These are phyloP conservation scores for Cryptoleucopteryx plumbea DNA, from an alignment of 2,113 vertebrate species.

Conservation along the genomic window DNA sequence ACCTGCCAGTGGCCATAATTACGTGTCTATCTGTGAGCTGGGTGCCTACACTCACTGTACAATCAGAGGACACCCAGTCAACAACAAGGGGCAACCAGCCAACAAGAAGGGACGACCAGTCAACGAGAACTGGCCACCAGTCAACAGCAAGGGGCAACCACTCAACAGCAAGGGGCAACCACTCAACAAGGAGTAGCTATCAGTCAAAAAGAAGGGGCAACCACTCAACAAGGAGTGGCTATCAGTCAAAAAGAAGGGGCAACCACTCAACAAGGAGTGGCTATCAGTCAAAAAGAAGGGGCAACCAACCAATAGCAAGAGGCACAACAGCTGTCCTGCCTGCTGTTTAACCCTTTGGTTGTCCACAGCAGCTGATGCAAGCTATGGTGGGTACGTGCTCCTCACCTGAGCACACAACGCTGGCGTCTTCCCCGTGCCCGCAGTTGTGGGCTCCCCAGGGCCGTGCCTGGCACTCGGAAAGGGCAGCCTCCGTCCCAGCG, in stretches of 20 bases:
- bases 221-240: not conserved
- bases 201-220: not conserved
- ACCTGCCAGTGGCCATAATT: not conserved
- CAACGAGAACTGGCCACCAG: not conserved
- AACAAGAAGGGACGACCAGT: not conserved
- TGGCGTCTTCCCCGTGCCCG: conserved; percentile 59
- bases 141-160: not conserved
- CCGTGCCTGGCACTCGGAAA: conserved; percentile 2
- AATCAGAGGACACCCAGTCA: not conserved
- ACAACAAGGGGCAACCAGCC: not conserved
- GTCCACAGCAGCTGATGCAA: not conserved
- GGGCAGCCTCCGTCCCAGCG: not conserved
- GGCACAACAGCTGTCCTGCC: not conserved
- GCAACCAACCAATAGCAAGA: not conserved
- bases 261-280: not conserved
- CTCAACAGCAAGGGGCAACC: not conserved
- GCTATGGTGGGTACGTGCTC: too few relatives aligned
- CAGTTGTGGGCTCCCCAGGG: conserved; percentile 65
- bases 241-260: not conserved
- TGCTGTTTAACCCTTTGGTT: not conserved
- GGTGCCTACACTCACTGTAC: not conserved
- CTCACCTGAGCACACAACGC: conserved; percentile 49
- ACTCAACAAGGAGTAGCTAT: not conserved
- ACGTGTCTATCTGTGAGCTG: not conserved
- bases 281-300: not conserved